Base-by-base conservation (phyloP, 2,113 vertebrate species). In the Tichodroma muraria region DNA sequence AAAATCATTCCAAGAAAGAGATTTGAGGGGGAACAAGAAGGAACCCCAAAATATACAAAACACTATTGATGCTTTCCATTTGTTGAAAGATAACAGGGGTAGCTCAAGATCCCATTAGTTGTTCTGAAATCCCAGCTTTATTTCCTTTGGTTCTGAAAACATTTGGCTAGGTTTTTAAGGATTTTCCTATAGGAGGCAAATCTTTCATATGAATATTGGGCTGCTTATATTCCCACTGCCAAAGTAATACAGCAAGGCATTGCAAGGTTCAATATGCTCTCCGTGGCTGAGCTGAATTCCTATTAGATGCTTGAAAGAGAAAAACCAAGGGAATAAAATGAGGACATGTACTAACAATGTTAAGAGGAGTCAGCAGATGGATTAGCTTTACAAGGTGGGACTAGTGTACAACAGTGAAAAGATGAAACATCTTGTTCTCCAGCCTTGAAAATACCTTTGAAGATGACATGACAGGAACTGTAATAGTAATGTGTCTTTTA, bases 391-490 rank as follows among this genome's bases (percentile, higher is more conserved):
- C 63, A 73, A 87, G 70, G 73, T 59, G 77, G 20, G 33, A 87
- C 75, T 38, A 57, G 15, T 1, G 19, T 33, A 70, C 57, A 77
- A 37, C 37, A 65, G 50, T 53, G n/a, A 85, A 89, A 85, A 82
- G 66, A 79, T 33, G 18, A 90, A 93, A 68, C 3, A 2, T 20
- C 31, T 61, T 72, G n/a, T 69, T 82, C 73, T 87, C 63, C 45
- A 89, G 78, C 66, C 84, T 73, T 85, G 37, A 89, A 94, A 96
- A 85, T 59, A 77, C 15, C 49, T 96, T 88, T 89, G 40, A 57
- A 91, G 66, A 82, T n/a, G n/a, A 76, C 31, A 91, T 30, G 50
- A 69, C 61, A 82, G 63, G 27, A 91, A 61, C 44, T 25, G 6
- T 52, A 83, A 71, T 2, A 17, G 24, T 56, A 88, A 60, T 21